Evolutionary conservation across 1,140 invertebrate genomes (phyloP).

Genomic region (Sycobia sp.): DNA sequence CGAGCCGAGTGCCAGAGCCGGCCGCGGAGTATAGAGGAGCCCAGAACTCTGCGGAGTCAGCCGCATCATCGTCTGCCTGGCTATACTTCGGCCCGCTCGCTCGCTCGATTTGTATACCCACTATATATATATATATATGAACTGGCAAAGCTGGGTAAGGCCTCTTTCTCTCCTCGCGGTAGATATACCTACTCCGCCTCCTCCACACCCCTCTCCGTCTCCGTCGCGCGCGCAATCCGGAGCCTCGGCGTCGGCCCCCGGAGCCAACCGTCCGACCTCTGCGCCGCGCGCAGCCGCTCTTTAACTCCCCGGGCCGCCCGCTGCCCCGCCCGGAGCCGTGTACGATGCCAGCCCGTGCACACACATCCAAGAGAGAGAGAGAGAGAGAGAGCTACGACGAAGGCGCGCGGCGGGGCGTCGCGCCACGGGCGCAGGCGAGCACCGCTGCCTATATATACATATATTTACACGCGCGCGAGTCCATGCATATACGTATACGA

Average conservation of each 20-base stretch:
- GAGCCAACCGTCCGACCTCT: conserved; percentile 14
- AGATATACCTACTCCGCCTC: too few species aligned
- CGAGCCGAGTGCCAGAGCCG: background rate
- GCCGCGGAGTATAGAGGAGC: conserved; percentile 10
- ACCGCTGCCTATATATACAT: background rate
- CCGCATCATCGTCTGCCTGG: too few species aligned
- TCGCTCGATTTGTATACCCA: too few species aligned
- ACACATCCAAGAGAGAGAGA: background rate
- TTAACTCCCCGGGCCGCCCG: background rate
- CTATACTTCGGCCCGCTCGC: too few species aligned
- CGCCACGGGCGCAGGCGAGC: conserved; percentile 9
- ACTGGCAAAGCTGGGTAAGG: background rate
- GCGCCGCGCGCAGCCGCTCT: background rate
- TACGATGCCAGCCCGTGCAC: too few species aligned
- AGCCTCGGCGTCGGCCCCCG: conserved; percentile 9
- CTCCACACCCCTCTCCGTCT: too few species aligned
- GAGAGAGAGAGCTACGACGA: background rate
- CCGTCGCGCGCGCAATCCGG: too few species aligned
- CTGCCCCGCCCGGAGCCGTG: background rate
- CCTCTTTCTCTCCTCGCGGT: too few species aligned
- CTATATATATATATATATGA: too few species aligned
- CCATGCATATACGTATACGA: too few species aligned
- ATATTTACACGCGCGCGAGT: too few species aligned
- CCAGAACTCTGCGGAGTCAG: conserved; percentile 8
- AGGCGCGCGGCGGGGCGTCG: background rate